A percentile compares a stretch with the other conserved stretches of the same genome.
These are phyloP conservation scores for Chironomus riparius DNA, from an alignment of 2,888 invertebrate species.

Conservation along the genomic window DNA sequence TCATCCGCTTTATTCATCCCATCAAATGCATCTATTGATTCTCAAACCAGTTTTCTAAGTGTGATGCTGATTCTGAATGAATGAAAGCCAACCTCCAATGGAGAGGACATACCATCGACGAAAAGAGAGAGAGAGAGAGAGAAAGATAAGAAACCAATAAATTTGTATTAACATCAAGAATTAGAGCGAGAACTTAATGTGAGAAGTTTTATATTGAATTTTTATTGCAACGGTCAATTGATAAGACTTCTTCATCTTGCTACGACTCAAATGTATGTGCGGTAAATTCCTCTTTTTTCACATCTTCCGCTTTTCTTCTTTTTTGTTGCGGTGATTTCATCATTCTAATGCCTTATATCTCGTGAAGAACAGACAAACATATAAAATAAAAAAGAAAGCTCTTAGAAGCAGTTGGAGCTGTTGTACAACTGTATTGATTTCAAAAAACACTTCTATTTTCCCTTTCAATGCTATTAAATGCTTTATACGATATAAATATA, in stretches of 20 bases:
- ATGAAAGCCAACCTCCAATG: no score
- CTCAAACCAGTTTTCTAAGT: no score
- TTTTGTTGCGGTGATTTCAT: not conserved
- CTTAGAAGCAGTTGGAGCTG: not conserved
- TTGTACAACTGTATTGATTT: not conserved
- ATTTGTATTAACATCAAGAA: conserved; percentile 23
- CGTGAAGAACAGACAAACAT: not conserved
- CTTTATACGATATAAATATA: not conserved
- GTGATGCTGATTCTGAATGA: no score
- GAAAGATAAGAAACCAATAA: conserved; percentile 22
- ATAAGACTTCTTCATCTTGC: conserved; percentile 2
- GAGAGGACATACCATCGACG: no score
- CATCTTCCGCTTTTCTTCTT: not conserved
- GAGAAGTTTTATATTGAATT: conserved; percentile 25
- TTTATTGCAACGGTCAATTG: conserved; percentile 16
- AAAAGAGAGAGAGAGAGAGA: no score
- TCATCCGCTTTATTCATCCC: no score
- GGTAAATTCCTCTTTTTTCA: not conserved
- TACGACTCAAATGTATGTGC: not conserved
- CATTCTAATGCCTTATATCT: not conserved
- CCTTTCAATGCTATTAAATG: not conserved
- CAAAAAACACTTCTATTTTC: not conserved
- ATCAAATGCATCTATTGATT: no score
- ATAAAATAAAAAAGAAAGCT: not conserved
- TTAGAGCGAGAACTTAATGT: conserved; percentile 13